Base-by-base conservation (phyloP, 2,797 vertebrate species). In the Pangasius larnaudii region DNA sequence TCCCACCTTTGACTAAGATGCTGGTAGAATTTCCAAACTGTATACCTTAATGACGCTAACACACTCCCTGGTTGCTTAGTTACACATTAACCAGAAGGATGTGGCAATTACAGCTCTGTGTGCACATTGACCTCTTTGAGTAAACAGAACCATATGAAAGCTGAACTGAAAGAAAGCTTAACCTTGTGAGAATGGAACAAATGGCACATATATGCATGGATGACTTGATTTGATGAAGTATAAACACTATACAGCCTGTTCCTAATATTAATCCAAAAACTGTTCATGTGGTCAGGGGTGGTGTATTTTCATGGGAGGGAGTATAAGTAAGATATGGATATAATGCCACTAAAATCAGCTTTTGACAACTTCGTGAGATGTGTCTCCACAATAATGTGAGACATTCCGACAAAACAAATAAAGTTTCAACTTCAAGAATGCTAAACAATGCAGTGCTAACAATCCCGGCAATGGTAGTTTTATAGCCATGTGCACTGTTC, bases 111-210 rank as follows among this genome's bases (percentile, higher is more conserved):
- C 87, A 88, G 89, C 85, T 84, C 30, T 65, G 86, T 89, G 82
- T 88, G 89, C 86, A 90, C 90, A 85, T 92, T 92, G 91, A 89
- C 88, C 90, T 86, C n/a, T 72, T 87, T 85, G 83, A 82, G 89
- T 85, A 89, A 92, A 91, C 85, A 92, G 51, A 90, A 78, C 27
- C 53, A 36, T 65, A 69, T 69, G 27, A 72, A 59, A 74, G 11
- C 49, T 58, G 61, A 71, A 86, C 56, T 42, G 49, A 88, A 83
- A 71, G 74, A 81, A 77, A 83, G 0, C 67, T 75, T 65, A 56
- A 86, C 51, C 61, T 22, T 82, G 77, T 59, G 42, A 82, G 19
- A 53, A 84, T 9, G 53, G 30, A 51, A 74, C 85, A 81, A 30
- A 16, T 63, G 84, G 30, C 63, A 13, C 14, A 39, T 33, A 78